Base-by-base conservation (phyloP, 2,888 invertebrate genomes). In the Drosophila quinaria region DNA sequence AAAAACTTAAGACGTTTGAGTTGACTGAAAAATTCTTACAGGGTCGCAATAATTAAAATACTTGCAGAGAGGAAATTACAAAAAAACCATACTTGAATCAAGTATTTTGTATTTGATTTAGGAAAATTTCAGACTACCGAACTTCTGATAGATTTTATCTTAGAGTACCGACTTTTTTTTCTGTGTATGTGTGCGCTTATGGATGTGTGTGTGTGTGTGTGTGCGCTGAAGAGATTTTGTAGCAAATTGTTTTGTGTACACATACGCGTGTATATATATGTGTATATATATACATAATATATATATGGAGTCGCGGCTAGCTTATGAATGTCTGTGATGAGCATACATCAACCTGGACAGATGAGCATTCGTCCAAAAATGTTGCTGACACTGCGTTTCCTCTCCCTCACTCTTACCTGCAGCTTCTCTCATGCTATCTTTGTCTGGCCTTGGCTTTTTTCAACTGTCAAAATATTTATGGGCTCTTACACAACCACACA, bases 391-490 rank as follows among this genome's bases (percentile, higher is more conserved):
- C 62, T 69, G 82, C 70, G 50, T 70, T 42, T 8, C 17, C n/a
- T n/a, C 29, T 29, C 8, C 29, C 8, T 29, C 11, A 25, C 58
- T 10, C 42, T 44, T 25, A 25, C 25, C 5, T 5, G 5, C 25
- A 25, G 25, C 25, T 33, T n/a, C 13, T 17, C 35, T n/a, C 37
- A 9, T 19, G 17, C 46, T 1, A 31, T 19, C 42, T 10, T 22
- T 1, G 3, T 25, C 22, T 55, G 11, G n/a, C 51, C 22, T 52
- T 59, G 33, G 69, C 55, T 58, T 54, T 62, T 54, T 67, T 67
- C 60, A 62, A 61, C 63, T 68, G 69, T 77, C 79, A 72, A 87
- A 81, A 83, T 83, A 87, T 83, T 83, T 87, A 85, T 85, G 77
- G 67, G 65, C 67, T 81, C 61, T 74, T 64, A 39, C 29, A 35